Conservation (phyloP, 1,140 invertebrate genomes). For the Ips nitidus region DNA sequence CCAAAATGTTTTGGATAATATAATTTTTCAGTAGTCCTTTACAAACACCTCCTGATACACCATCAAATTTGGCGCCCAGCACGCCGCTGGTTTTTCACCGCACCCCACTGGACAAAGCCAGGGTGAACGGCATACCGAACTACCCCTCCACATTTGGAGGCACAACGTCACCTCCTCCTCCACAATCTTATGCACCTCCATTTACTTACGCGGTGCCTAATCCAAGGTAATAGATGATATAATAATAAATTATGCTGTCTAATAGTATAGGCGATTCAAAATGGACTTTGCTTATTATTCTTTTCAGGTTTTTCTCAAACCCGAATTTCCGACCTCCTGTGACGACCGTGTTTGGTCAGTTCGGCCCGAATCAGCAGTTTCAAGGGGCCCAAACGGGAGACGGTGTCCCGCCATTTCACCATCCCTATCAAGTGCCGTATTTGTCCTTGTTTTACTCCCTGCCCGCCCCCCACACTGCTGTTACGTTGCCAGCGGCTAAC, state of each 20-base stretch:
- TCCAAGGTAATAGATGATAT: slow-evolving; percentile 33
- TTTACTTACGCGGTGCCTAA: slow-evolving; percentile 49
- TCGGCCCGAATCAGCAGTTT: slow-evolving; percentile 14
- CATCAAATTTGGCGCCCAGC: slow-evolving; percentile 51
- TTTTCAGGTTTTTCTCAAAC: slow-evolving; percentile 14
- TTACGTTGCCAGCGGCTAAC: slow-evolving; percentile 54
- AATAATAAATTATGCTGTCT: too few species aligned
- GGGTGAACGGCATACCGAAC: slow-evolving; percentile 52
- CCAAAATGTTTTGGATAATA: background rate
- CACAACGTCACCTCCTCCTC: slow-evolving; percentile 41
- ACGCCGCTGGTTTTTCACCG: slow-evolving; percentile 51
- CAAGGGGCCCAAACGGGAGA: slow-evolving; percentile 12
- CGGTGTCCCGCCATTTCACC: slow-evolving; percentile 30
- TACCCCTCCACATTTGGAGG: slow-evolving; percentile 50
- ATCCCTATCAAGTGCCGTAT: slow-evolving; percentile 55
- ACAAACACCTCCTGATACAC: slow-evolving; percentile 63
- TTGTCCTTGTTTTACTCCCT: slow-evolving; percentile 54
- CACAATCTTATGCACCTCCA: slow-evolving; percentile 51
- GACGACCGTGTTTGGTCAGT: slow-evolving; percentile 22
- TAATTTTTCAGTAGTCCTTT: slow-evolving; percentile 55
- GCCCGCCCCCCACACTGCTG: slow-evolving; percentile 52
- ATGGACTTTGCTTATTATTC: too few species aligned
- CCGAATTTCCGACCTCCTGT: slow-evolving; percentile 15
- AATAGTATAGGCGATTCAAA: too few species aligned
- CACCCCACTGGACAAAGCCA: slow-evolving; percentile 49